Evolutionary conservation across 1,140 invertebrate genomes (phyloP), one percentile per base, ranked within the genome.

Genomic region (Procambarus clarkii): DNA sequence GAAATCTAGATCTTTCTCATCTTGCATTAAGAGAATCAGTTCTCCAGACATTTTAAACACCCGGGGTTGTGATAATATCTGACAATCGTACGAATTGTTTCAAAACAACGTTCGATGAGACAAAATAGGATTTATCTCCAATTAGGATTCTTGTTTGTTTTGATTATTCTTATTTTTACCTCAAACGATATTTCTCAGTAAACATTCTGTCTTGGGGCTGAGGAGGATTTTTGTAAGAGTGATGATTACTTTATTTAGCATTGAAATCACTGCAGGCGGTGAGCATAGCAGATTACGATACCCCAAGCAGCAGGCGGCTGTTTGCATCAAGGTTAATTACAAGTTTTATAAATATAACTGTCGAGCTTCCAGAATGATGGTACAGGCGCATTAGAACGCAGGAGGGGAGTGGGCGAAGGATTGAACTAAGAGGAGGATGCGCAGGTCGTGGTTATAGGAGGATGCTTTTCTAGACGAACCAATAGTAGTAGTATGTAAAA

Each of bases 231-330:
- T 21, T 9, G 45, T 24, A 71, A 5, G 60, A 4, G 11, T 84
- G 85, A 86, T 86, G 85, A 86, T 86, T 77, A 58, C 85, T 86
- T 86, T 86, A 86, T 86, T 78, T 24, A 78, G 85, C 85, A 86
- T 86, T 78, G 85, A 86, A 86, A 86, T 86, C 85, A 78, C 85
- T 71, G 64, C 64, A 48, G 82, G 69, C 24, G 60, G 83, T 71
- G 44, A 74, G 46, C n/a, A 45, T 24, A 71, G 69, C 81, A 69
- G 64, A 24, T 60, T 79, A 82, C 50, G 80, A 60, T 15, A 15
- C 11, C 34, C 4, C 44, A 50, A 54, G 84, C 45, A 77, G 84
- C 58, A 58, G 84, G 24, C n/a, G 21, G 71, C 45, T 46, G 45
- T 5, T 15, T 54, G 48, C 18, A 54, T 48, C 18, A 24, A 15